Conservation (phyloP, 1,140 invertebrate genomes). For the Temnothorax curvispinosus region DNA sequence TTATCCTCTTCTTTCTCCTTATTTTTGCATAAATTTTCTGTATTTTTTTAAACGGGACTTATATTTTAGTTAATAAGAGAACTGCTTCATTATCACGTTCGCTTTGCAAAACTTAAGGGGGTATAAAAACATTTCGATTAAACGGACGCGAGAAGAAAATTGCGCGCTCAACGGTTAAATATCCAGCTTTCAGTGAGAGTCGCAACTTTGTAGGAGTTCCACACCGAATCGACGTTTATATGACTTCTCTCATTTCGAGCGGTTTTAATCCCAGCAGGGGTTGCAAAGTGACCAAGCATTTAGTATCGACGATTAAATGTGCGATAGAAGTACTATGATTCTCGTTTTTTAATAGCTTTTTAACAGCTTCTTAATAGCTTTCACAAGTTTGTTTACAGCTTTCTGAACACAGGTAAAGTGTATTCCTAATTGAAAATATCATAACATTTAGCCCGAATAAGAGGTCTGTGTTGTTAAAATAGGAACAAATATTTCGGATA, state of each 20-base stretch:
- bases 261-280: conserved; percentile 18
- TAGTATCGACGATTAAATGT: conserved; percentile 42
- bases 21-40: not conserved
- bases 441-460: not conserved
- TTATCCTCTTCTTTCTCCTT: not conserved
- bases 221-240: conserved; percentile 43
- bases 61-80: not conserved
- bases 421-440: conserved; percentile 1
- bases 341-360: not conserved
- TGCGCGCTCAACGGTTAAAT: conserved; percentile 43
- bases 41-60: not conserved
- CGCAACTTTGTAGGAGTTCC: conserved; percentile 52
- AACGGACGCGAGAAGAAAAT: not conserved
- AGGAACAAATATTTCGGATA: not conserved
- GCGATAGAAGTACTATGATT: not conserved
- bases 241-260: conserved; percentile 39
- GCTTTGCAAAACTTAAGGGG: not conserved
- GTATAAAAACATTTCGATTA: conserved; percentile 42
- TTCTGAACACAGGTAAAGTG: not conserved
- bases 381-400: not conserved
- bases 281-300: conserved; percentile 49
- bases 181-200: conserved; percentile 46
- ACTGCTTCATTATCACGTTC: not conserved
- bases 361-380: not conserved
- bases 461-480: not conserved